Percentiles rank a stretch among this genome's conserved stretches.
These are phyloP conservation scores for Enteromius mattozi DNA, from an alignment of 2,797 vertebrate genomes.

Conservation along the genomic window DNA sequence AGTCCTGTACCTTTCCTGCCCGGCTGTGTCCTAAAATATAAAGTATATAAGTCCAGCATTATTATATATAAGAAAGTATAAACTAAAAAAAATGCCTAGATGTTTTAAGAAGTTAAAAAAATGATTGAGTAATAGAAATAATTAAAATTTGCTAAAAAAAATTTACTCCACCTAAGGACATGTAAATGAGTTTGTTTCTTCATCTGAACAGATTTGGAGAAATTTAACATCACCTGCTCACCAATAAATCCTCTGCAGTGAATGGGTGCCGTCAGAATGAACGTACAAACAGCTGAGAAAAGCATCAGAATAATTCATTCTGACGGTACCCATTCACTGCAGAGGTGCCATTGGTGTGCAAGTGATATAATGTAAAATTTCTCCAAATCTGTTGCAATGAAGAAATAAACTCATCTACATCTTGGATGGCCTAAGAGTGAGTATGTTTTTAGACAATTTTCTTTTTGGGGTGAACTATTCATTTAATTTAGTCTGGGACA, in stretches of 20 bases:
- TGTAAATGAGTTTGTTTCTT: neutral
- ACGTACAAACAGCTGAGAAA: neutral
- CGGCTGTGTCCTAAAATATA: constrained; percentile 89
- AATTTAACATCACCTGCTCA: neutral
- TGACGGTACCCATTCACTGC: neutral
- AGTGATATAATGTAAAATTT: neutral
- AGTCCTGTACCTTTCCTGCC: constrained; percentile 96
- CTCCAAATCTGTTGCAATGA: neutral
- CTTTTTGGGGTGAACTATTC: neutral
- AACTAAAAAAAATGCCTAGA: neutral
- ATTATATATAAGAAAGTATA: neutral
- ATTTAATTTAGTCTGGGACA: neutral
- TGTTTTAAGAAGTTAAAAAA: neutral
- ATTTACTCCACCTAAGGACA: neutral
- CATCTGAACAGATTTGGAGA: neutral
- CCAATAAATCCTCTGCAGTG: neutral
- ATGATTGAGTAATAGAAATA: neutral
- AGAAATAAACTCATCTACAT: neutral
- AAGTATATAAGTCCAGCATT: neutral
- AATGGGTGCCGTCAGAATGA: neutral
- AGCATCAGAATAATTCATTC: neutral
- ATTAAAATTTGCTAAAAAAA: neutral
- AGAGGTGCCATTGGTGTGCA: neutral
- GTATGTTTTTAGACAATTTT: neutral
- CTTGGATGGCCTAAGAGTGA: neutral